These are phyloP conservation scores for Sciaenops ocellatus DNA, from an alignment of 2,797 vertebrate species.

Conservation along the genomic window DNA sequence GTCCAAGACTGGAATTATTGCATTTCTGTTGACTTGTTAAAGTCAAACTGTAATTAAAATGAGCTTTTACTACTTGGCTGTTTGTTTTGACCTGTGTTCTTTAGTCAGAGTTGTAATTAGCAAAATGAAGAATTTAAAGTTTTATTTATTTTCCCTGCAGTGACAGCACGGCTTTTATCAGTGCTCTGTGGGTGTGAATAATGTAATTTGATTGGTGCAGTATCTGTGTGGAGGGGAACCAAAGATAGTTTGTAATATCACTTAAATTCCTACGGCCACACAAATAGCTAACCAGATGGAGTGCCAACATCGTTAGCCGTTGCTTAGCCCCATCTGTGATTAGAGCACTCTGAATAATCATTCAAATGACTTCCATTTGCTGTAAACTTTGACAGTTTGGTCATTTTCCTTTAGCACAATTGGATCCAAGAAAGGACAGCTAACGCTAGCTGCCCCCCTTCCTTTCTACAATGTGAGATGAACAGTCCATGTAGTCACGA, in stretches of 20 bases:
- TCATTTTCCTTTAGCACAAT: not conserved
- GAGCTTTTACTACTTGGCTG: not conserved
- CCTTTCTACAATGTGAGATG: not conserved
- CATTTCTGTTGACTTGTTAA: not conserved
- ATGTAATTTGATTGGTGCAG: not conserved
- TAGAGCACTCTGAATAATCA: not conserved
- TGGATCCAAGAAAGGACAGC: not conserved
- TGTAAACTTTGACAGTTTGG: not conserved
- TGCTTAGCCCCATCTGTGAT: not conserved
- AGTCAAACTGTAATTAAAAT: not conserved
- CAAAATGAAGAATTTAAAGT: not conserved
- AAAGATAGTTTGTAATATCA: not conserved
- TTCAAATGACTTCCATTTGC: not conserved
- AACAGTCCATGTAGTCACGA: not conserved
- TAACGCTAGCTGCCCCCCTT: not conserved
- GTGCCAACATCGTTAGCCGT: not conserved
- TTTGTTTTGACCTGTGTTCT: not conserved
- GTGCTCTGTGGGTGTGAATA: not conserved
- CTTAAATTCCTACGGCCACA: not conserved
- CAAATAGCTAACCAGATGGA: not conserved
- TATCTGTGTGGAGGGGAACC: not conserved
- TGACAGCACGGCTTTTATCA: not conserved
- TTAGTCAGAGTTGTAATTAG: not conserved
- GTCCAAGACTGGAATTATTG: conserved; percentile 3
- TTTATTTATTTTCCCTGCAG: not conserved